phyloP scores from a whole-genome alignment of 2,113 vertebrate species.

The Galeopterus variegatus region DNA sequence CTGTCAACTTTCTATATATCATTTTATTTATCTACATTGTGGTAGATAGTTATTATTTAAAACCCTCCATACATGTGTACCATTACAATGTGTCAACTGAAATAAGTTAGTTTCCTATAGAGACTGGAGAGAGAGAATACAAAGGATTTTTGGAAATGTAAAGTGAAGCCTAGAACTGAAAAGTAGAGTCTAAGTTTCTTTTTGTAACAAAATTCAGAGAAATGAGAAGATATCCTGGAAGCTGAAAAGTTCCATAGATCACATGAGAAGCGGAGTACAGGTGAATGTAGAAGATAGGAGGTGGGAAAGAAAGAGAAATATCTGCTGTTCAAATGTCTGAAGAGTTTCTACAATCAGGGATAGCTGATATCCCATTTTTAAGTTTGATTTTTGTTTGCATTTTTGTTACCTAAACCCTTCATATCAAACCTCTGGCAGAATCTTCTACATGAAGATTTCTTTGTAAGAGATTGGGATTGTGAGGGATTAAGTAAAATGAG shows the following conservation, averaged over 20 bases:
- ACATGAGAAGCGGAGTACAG: not conserved
- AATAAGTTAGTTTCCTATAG: not conserved
- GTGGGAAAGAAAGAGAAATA: not conserved
- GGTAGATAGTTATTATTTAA: constrained; percentile 16
- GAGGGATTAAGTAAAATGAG: not conserved
- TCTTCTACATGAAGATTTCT: not conserved
- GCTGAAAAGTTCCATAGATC: not conserved
- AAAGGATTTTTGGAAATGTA: not conserved
- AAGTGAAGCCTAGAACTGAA: not conserved
- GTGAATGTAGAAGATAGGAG: not conserved
- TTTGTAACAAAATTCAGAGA: not conserved
- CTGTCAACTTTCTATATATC: not conserved
- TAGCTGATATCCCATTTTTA: not conserved
- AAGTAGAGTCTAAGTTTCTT: not conserved
- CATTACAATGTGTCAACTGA: too few relatives aligned
- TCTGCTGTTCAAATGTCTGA: not conserved
- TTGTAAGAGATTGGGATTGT: not conserved
- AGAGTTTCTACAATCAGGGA: not conserved
- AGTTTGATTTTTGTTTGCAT: not conserved
- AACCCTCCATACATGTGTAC: too few relatives aligned
- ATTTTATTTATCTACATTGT: not conserved
- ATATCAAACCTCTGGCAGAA: not conserved
- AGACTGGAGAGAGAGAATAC: not conserved
- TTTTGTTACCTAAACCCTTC: not conserved
- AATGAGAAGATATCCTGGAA: not conserved